Evolutionary conservation across 2,113 vertebrate genomes (phyloP).

Genomic region (Spermophilus dauricus): DNA sequence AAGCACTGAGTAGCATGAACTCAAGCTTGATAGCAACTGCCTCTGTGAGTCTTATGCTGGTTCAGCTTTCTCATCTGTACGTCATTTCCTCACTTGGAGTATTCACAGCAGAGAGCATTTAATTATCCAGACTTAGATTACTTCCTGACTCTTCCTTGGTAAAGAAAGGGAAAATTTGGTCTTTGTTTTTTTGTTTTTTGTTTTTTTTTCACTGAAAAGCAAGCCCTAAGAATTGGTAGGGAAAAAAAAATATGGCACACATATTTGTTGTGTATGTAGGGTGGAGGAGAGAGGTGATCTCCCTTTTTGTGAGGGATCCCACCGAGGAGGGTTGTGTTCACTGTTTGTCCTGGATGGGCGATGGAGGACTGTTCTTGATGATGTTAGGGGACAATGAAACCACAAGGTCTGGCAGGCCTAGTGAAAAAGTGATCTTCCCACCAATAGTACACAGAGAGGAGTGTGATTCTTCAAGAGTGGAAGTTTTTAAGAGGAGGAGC

Average conservation of each 20-base stretch:
- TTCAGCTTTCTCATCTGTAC: neutral
- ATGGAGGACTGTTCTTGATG: neutral
- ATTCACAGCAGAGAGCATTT: neutral
- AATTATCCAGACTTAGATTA: neutral
- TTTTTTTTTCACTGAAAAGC: neutral
- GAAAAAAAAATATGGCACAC: too few relatives aligned
- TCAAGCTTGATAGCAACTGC: neutral
- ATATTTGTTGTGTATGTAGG: neutral
- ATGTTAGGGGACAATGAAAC: neutral
- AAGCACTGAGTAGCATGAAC: neutral
- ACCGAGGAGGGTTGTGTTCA: too few relatives aligned
- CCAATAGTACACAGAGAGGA: neutral
- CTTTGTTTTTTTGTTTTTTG: neutral
- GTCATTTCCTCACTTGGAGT: neutral
- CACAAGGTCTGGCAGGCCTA: neutral
- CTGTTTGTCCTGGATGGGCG: too few relatives aligned
- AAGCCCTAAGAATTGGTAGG: neutral
- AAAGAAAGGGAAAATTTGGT: neutral
- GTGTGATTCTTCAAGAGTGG: neutral
- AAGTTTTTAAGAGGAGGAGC: neutral
- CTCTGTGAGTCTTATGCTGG: neutral
- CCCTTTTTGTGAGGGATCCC: neutral
- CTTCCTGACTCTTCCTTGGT: neutral
- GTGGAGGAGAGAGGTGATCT: neutral
- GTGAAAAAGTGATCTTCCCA: neutral